A percentile compares a stretch with the other conserved stretches of the same genome.
These are phyloP conservation scores for Onychorhynchus coronatus DNA, from an alignment of 2,113 vertebrate genomes.

Conservation along the genomic window DNA sequence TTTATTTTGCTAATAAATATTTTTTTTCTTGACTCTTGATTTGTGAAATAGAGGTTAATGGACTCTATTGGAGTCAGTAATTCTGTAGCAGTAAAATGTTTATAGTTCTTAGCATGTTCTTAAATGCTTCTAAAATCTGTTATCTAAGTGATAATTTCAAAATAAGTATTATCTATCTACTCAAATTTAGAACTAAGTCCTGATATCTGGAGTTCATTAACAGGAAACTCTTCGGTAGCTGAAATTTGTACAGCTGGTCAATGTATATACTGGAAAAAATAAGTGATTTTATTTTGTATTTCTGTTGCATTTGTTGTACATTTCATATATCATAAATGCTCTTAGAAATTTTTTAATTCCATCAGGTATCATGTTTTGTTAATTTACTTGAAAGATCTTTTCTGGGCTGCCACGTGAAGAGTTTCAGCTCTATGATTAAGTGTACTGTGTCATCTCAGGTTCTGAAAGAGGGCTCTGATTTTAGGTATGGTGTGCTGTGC, in stretches of 20 bases:
- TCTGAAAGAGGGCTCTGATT: not conserved
- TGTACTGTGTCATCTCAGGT: not conserved
- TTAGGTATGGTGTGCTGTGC: not conserved
- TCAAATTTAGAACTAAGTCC: not conserved
- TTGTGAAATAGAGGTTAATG: not conserved
- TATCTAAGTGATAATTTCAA: not conserved
- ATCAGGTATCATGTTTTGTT: not conserved
- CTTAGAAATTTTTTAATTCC: not conserved
- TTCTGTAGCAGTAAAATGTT: not conserved
- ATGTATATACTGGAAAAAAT: not conserved
- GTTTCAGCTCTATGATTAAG: not conserved
- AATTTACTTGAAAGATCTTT: not conserved
- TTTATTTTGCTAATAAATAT: not conserved
- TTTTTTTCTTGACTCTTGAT: not conserved
- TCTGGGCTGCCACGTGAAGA: not conserved
- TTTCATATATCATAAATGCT: not conserved
- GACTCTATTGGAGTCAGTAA: not conserved
- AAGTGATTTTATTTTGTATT: not conserved
- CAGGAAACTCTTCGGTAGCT: not conserved
- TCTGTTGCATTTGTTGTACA: not conserved
- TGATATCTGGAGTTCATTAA: not conserved
- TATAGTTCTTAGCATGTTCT: not conserved
- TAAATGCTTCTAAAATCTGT: not conserved
- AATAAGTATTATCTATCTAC: not conserved
- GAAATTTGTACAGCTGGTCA: not conserved